Base-by-base conservation (phyloP, 1,140 invertebrate species). In the Pseudobourletiella spinata region DNA sequence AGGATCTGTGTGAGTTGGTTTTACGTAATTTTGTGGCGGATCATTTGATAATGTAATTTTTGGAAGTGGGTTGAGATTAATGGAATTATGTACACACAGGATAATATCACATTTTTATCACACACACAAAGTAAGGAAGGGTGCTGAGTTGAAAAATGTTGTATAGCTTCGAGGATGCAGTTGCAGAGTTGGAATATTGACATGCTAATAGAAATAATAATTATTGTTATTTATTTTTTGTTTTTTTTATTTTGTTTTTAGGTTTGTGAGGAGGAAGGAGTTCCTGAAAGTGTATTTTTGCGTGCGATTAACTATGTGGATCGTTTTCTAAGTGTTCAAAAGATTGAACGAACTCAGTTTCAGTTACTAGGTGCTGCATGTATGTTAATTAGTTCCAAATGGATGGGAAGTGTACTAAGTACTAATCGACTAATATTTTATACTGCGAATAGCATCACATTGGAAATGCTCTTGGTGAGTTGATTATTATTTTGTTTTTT, bases 281-380 rank as follows among this genome's bases (percentile, higher is more conserved):
- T 89, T 70, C 88, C 93, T 76, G 89, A 93, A 70, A 89, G 92
- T 73, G 90, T 96, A 20, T 95, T 95, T 74, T 82, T 87, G 3
- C 77, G 95, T 70, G 87, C 92, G 24, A 85, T 94, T 74, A 93
- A 91, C 73, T 94, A 91, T 76, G 76, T 97, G 79, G 91, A 97
- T 78, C 82, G 93, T 72, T 94, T 95, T 79, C 78, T 97, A 67
- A 86, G 84, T 68, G 82, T 84, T 43, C 86, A 85, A 72, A 83
- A 84, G 18, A 84, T 89, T 68, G 81, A 82, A 64, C 89, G 89
- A 76, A 84, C 80, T 57, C 87, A 91, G 72, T 80, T 97, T 30
- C 93, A 97, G 79, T 81, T 95, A 20, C 77, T 96, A 67, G 92
- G 88, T 28, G 86, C 90, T 1, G 86, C 86, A 16, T 95, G 91